Evolutionary conservation across 1,140 invertebrate species (phyloP).

Genomic region (Pollicipes pollicipes): DNA sequence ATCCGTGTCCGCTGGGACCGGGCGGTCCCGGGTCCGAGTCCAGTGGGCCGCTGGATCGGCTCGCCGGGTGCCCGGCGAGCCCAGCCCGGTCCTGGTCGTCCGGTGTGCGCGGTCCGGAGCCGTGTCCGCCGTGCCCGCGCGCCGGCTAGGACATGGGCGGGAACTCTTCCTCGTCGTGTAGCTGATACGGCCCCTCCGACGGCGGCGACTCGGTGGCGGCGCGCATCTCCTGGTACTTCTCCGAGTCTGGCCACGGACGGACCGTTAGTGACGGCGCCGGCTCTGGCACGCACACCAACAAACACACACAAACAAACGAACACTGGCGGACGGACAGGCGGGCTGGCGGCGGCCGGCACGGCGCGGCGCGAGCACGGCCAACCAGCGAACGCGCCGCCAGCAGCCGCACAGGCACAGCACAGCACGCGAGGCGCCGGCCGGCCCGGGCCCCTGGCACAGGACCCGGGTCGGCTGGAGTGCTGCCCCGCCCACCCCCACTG

Average conservation of each 20-base stretch:
- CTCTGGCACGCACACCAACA: background rate
- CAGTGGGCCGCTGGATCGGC: too few relatives aligned
- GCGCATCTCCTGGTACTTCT: constrained; percentile 53
- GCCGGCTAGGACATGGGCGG: constrained; percentile 37
- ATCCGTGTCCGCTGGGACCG: too few relatives aligned
- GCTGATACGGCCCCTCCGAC: constrained; percentile 38
- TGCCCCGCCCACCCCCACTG: too few relatives aligned
- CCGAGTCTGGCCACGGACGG: constrained; percentile 45
- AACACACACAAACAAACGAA: constrained; percentile 1
- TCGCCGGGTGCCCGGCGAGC: too few relatives aligned
- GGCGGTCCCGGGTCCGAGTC: too few relatives aligned
- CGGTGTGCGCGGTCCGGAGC: too few relatives aligned
- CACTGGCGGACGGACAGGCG: background rate
- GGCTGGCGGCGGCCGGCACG: constrained; percentile 5
- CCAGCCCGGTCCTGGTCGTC: too few relatives aligned
- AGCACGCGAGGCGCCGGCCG: too few relatives aligned
- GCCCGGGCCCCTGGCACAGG: too few relatives aligned
- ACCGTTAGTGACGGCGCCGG: background rate
- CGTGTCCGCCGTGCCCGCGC: too few relatives aligned
- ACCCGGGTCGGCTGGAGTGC: too few relatives aligned
- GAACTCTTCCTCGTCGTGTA: constrained; percentile 65
- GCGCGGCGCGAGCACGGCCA: background rate
- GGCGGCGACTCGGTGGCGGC: constrained; percentile 45
- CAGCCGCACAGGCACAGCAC: background rate
- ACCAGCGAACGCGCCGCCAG: background rate